Evolutionary conservation across 2,797 vertebrate genomes (phyloP).

Genomic region (Falco peregrinus): DNA sequence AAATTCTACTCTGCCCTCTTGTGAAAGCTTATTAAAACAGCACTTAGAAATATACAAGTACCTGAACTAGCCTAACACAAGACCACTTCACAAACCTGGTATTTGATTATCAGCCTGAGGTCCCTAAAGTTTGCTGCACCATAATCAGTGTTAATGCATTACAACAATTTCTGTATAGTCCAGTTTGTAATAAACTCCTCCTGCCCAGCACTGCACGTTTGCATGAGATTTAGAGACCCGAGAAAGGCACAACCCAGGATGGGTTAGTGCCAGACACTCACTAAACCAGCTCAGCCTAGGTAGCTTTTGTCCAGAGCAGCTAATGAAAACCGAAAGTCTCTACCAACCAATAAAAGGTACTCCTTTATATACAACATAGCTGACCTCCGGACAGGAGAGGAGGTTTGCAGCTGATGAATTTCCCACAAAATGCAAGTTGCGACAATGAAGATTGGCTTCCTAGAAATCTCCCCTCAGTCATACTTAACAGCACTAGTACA

Average conservation of each 20-base stretch:
- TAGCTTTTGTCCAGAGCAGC: not conserved
- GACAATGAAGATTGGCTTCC: not conserved
- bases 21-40: slow-evolving; percentile 31
- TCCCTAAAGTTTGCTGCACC: not conserved
- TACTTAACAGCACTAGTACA: not conserved
- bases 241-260: not conserved
- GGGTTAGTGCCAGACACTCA: not conserved
- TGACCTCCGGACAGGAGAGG: not conserved
- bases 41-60: not conserved
- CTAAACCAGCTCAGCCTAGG: not conserved
- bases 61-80: not conserved
- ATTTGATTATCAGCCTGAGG: not conserved
- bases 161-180: not conserved
- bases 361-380: not conserved
- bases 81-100: not conserved
- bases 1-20: slow-evolving; percentile 50
- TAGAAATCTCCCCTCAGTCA: not conserved
- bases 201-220: not conserved
- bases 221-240: not conserved
- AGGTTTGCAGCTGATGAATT: not conserved
- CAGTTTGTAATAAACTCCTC: not conserved
- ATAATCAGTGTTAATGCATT: not conserved
- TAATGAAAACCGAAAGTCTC: not conserved
- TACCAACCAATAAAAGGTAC: not conserved
- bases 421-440: not conserved